Conservation (phyloP, 2,113 vertebrate species). For the Trichomycterus rosablanca region DNA sequence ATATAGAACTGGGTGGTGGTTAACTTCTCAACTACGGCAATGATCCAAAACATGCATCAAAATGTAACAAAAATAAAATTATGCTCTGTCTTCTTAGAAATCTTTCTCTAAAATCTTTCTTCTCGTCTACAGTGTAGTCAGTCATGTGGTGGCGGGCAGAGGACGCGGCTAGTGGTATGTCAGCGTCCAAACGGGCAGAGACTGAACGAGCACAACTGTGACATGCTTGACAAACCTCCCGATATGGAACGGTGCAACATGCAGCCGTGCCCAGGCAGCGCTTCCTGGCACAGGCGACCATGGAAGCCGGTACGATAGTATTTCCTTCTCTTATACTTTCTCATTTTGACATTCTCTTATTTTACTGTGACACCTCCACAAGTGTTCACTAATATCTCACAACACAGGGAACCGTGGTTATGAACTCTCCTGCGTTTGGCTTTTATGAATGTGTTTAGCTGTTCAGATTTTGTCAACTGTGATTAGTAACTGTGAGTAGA, state of each 20-base stretch:
- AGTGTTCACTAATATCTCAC: constrained; percentile 16
- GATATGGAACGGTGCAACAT: constrained; percentile 79
- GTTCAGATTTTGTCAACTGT: background rate
- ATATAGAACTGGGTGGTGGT: no score
- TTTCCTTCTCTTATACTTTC: constrained; percentile 39
- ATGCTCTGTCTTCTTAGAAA: no score
- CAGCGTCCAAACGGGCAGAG: constrained; percentile 81
- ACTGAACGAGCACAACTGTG: constrained; percentile 85
- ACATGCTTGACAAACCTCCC: constrained; percentile 81
- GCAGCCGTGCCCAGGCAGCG: constrained; percentile 80
- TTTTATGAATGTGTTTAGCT: background rate
- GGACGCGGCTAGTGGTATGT: constrained; percentile 86
- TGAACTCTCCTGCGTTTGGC: background rate
- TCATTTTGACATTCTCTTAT: constrained; percentile 28
- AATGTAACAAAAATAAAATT: no score
- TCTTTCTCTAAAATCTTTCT: no score
- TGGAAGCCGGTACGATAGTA: constrained; percentile 95
- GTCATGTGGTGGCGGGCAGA: constrained; percentile 84
- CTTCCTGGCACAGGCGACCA: constrained; percentile 84
- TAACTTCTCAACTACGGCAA: no score
- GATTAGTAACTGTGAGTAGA: constrained; percentile 44
- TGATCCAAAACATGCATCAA: no score
- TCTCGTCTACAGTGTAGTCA: constrained; percentile 77
- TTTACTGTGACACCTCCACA: constrained; percentile 38
- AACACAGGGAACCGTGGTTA: background rate